phyloP scores from a whole-genome alignment of 2,797 vertebrate species.

The Amphiprion clarkii region DNA sequence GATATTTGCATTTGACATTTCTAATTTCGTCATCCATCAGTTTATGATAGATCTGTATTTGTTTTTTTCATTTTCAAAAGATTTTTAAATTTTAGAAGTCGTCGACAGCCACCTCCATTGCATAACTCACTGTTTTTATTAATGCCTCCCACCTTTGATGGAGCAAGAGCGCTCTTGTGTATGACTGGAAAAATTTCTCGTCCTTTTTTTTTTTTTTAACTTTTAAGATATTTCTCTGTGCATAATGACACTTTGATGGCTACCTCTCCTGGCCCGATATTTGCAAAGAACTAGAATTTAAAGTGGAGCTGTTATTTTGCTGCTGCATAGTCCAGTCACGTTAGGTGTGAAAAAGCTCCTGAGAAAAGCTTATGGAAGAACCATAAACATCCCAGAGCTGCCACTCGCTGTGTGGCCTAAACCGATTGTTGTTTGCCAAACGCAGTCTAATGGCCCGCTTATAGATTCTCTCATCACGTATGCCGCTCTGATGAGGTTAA shows the following conservation, averaged over 20 bases:
- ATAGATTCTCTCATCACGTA: conserved; percentile 84
- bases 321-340: conserved; percentile 84
- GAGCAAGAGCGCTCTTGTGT: conserved; percentile 15
- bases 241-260: conserved; percentile 53
- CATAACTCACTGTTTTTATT: conserved; percentile 5
- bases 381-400: conserved; percentile 85
- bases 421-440: conserved; percentile 74
- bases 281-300: conserved; percentile 72
- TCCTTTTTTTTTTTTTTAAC: conserved; percentile 23
- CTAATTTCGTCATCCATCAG: conserved; percentile 1
- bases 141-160: conserved; percentile 1
- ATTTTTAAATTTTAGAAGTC: background rate
- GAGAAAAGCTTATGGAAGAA: conserved; percentile 86
- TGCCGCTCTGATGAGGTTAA: conserved; percentile 83
- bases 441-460: conserved; percentile 81
- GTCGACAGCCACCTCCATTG: conserved; percentile 5
- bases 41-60: background rate
- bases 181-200: conserved; percentile 23
- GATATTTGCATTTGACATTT: conserved; percentile 16
- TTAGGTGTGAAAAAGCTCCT: conserved; percentile 84
- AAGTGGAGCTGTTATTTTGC: conserved; percentile 65
- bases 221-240: conserved; percentile 31
- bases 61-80: background rate
- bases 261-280: conserved; percentile 43
- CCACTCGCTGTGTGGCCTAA: conserved; percentile 69